Evolutionary conservation across 2,888 invertebrate genomes (phyloP).

Genomic region (Tiliacea aurago): DNA sequence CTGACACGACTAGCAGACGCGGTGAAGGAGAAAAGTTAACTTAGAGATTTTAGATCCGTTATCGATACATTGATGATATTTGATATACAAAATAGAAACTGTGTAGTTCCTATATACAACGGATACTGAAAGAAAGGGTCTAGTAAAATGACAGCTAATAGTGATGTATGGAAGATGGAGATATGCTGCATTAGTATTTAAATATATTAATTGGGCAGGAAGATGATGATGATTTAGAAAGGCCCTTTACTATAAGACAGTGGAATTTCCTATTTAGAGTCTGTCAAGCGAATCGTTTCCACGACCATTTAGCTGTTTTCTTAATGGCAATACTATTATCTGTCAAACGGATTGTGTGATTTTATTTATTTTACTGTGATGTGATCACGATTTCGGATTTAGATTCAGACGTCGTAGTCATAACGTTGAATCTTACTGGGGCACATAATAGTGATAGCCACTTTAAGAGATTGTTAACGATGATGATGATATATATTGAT

Average conservation of each 20-base stretch:
- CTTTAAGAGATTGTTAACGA: too few species aligned
- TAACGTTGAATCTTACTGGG: too few species aligned
- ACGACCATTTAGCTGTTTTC: too few species aligned
- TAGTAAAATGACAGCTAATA: not conserved
- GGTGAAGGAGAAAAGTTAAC: conserved; percentile 11
- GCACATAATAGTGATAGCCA: too few species aligned
- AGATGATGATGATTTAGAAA: not conserved
- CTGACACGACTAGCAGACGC: not conserved
- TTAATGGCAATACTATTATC: too few species aligned
- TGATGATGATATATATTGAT: too few species aligned
- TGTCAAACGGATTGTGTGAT: not conserved
- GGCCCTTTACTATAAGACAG: not conserved
- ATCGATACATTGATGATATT: conserved; percentile 33
- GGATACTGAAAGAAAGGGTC: not conserved
- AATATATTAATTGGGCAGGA: not conserved
- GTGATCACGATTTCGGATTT: too few species aligned
- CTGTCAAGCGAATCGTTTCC: too few species aligned
- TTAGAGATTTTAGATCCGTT: conserved; percentile 10
- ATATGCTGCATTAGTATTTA: too few species aligned
- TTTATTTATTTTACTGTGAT: too few species aligned
- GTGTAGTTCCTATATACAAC: conserved; percentile 7
- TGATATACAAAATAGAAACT: conserved; percentile 31
- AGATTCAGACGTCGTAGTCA: too few species aligned
- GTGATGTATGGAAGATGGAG: not conserved
- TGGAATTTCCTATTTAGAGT: too few species aligned